A percentile compares a stretch with the other conserved stretches of the same genome.
phyloP scores from a whole-genome alignment of 2,113 vertebrate species.

The Stegastes partitus region DNA sequence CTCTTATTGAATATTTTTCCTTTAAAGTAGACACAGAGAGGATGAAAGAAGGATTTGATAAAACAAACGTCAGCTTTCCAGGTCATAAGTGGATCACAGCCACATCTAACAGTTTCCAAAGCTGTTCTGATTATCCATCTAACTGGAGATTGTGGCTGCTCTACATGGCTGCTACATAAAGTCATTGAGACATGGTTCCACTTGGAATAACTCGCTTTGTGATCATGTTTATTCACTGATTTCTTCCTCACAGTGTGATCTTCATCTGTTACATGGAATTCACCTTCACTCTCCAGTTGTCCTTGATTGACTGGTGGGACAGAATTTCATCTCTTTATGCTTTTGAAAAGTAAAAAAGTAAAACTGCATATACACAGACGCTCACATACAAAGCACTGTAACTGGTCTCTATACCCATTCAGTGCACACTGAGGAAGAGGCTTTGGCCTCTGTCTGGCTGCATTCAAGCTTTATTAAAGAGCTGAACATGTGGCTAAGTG shows the following conservation, averaged over 20 bases:
- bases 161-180: not conserved
- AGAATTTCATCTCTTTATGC: not conserved
- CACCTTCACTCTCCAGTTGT: not conserved
- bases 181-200: not conserved
- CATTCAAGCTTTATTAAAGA: slow-evolving; percentile 35
- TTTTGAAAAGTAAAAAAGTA: not conserved
- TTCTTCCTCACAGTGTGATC: slow-evolving; percentile 9
- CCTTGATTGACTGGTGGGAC: not conserved
- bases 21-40: not conserved
- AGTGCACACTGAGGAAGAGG: slow-evolving; percentile 19
- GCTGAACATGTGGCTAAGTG: slow-evolving; percentile 55
- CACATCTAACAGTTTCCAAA: slow-evolving; percentile 7
- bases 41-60: slow-evolving; percentile 18
- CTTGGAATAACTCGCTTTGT: not conserved
- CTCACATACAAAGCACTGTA: not conserved
- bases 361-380: not conserved
- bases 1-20: not conserved
- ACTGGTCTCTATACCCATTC: not conserved
- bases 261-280: not conserved
- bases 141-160: not conserved
- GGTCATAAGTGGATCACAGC: slow-evolving; percentile 9
- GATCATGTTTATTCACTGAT: not conserved
- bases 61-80: slow-evolving; percentile 26
- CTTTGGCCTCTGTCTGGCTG: slow-evolving; percentile 15
- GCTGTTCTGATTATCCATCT: not conserved